Evolutionary conservation across 2,113 vertebrate genomes (phyloP), one percentile per base, ranked within the genome.

Genomic region (Ceyx melanurus): DNA sequence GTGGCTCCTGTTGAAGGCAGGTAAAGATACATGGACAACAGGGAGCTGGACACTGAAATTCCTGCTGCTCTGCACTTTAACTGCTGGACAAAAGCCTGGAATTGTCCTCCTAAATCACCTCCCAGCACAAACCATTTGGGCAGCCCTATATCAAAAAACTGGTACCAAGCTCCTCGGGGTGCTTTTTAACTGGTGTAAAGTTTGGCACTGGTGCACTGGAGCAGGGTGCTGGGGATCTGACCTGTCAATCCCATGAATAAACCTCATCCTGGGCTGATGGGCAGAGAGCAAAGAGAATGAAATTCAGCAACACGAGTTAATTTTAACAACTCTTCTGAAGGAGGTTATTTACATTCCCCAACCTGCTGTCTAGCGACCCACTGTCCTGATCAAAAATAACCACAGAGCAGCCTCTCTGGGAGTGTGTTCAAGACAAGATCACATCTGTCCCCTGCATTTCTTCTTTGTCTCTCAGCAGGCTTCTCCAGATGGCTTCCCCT

Each of bases 361-460:
- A 50, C 56, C 65, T 85, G 62, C 76, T 86, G 66, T 74, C 62
- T 83, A 6, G 21, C 74, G 70, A 26, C 60, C 46, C n/a, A 8
- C 74, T 80, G 83, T 61, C 85, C 84, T 62, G 79, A 72, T 77
- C 79, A 43, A 62, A 53, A 58, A 25, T 31, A 33, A 64, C 37
- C 21, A 1, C 5, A 15, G 68, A 88, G 64, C 35, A 33, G 93
- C 45, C 50, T 82, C 88, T 70, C 50, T 11, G 66, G 56, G 76
- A 88, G 31, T 1, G 5, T 43, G 21, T 46, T 79, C 46, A 7
- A 74, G 72, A 40, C 35, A 42, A 78, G 76, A 50, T 66, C 88
- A 79, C 91, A 83, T 86, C 91, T 89, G 88, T 79, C 80, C 85
- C 58, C 37, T 57, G 28, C 53, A 29, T 62, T 86, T 53, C 85